Evolutionary conservation across 1,140 invertebrate species (phyloP).

Genomic region (Ladona fulva): DNA sequence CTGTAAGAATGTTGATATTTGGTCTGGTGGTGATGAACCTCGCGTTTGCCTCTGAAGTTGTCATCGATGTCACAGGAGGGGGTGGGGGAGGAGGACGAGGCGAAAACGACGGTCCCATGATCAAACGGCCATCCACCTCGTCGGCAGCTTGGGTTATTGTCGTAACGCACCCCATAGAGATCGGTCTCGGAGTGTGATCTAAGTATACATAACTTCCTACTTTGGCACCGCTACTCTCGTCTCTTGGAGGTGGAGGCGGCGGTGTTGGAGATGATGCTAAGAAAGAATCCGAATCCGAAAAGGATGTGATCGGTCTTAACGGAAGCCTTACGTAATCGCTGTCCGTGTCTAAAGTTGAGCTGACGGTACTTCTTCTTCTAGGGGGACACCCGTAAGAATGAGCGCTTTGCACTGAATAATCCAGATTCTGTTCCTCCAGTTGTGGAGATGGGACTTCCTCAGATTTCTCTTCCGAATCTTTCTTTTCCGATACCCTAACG

Average conservation of each 20-base stretch:
- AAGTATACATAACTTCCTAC: neutral
- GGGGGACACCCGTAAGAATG: slow-evolving; percentile 54
- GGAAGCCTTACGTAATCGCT: slow-evolving; percentile 80
- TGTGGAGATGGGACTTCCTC: neutral
- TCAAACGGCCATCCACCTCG: neutral
- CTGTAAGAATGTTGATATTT: slow-evolving; percentile 56
- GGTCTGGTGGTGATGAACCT: slow-evolving; percentile 56
- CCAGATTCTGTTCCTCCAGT: slow-evolving; percentile 31
- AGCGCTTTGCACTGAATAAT: slow-evolving; percentile 40
- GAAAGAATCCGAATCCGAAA: slow-evolving; percentile 26
- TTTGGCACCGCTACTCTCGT: neutral
- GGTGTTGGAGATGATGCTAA: slow-evolving; percentile 30
- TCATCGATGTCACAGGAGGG: slow-evolving; percentile 28
- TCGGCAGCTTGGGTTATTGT: neutral
- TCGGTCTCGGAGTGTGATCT: neutral
- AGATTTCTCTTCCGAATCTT: neutral
- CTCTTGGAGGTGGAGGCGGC: slow-evolving; percentile 32
- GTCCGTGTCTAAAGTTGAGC: slow-evolving; percentile 73
- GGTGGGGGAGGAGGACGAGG: slow-evolving; percentile 27
- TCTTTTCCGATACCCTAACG: neutral
- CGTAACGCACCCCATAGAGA: neutral
- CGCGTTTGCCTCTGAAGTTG: slow-evolving; percentile 47
- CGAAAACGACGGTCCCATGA: slow-evolving; percentile 35
- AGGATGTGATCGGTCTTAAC: slow-evolving; percentile 39
- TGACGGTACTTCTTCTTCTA: slow-evolving; percentile 60